phyloP scores from a whole-genome alignment of 2,113 vertebrate genomes.

The Psittacula cyanocephala region DNA sequence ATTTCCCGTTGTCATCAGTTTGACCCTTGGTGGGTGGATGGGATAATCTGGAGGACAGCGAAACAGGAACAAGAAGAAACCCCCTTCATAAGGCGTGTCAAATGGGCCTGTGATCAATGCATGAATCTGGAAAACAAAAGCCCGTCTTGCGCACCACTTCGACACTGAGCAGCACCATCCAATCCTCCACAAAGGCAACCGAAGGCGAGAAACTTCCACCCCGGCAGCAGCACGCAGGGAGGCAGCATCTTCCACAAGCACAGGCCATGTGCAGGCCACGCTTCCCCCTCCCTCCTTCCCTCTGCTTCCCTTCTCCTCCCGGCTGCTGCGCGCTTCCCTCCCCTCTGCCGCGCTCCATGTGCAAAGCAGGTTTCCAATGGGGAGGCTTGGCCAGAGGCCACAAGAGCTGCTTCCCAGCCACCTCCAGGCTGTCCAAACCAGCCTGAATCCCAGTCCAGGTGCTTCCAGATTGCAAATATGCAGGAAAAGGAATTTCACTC shows the following conservation, averaged over 20 bases:
- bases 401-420: neutral
- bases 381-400: neutral
- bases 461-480: neutral
- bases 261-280: neutral
- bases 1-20: conserved; percentile 97
- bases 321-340: neutral
- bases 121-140: conserved; percentile 91
- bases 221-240: neutral
- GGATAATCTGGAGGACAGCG: conserved; percentile 99
- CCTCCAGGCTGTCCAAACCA: neutral
- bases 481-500: neutral
- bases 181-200: neutral
- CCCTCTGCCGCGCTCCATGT: neutral
- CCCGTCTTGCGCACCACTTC: conserved; percentile 67
- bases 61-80: conserved; percentile 99
- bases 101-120: conserved; percentile 98
- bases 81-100: conserved; percentile 98
- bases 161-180: conserved; percentile 34
- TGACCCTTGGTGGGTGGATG: conserved; percentile 96
- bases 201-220: neutral
- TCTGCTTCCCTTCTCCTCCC: neutral
- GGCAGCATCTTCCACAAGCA: neutral
- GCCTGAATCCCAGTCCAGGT: neutral
- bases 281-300: neutral
- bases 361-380: neutral